These are phyloP conservation scores for Epinotia bilunana DNA, from an alignment of 2,888 invertebrate genomes.

Conservation along the genomic window DNA sequence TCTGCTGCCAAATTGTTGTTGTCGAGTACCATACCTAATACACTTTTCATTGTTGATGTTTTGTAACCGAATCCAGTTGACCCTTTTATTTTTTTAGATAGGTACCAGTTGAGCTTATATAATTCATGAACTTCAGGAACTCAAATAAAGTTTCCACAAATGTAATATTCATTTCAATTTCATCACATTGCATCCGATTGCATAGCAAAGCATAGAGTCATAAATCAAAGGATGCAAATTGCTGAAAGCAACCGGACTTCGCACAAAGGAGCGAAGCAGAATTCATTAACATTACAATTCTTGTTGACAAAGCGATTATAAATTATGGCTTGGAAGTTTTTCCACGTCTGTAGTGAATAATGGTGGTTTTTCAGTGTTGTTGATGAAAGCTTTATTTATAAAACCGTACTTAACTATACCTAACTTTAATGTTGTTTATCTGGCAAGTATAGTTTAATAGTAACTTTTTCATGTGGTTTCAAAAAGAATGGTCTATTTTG, in stretches of 20 bases:
- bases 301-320: constrained; percentile 35
- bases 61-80: too few relatives aligned
- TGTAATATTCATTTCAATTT: background rate
- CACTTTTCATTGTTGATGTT: too few relatives aligned
- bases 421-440: background rate
- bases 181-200: constrained; percentile 10
- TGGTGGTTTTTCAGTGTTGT: background rate
- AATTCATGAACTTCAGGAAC: too few relatives aligned
- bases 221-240: constrained; percentile 40
- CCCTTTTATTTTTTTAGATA: too few relatives aligned
- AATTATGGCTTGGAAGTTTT: constrained; percentile 6
- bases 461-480: too few relatives aligned
- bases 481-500: too few relatives aligned
- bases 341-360: background rate
- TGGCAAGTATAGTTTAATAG: too few relatives aligned
- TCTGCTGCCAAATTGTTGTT: too few relatives aligned
- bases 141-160: background rate
- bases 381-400: too few relatives aligned
- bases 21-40: too few relatives aligned
- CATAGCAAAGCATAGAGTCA: constrained; percentile 4
- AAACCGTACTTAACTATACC: background rate
- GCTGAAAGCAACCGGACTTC: constrained; percentile 17
- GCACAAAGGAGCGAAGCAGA: constrained; percentile 39
- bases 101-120: too few relatives aligned
- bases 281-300: constrained; percentile 52